Percentiles rank a stretch among this genome's conserved stretches.
Evolutionary conservation across 2,888 invertebrate species (phyloP).

Genomic region (Petrolisthes cinctipes): DNA sequence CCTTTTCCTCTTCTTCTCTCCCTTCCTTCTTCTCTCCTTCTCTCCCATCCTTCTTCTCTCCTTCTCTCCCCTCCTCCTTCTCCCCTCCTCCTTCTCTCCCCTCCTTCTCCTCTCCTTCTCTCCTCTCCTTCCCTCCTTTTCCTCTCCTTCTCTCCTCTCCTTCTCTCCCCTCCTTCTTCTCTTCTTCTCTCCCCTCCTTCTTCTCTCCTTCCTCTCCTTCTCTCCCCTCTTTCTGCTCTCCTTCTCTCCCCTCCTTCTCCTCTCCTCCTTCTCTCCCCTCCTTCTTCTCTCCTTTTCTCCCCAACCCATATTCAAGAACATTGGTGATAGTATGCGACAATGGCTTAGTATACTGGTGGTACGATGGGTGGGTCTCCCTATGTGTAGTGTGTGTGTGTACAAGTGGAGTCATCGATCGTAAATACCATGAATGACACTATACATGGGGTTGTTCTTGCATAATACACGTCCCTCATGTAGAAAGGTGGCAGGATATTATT

Average conservation of each 20-base stretch:
- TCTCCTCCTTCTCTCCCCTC: neutral
- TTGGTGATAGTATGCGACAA: no score
- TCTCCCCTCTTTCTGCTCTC: constrained; percentile 16
- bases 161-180: neutral
- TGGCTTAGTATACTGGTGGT: no score
- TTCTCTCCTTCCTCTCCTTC: constrained; percentile 3
- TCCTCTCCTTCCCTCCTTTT: neutral
- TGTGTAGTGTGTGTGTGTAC: no score
- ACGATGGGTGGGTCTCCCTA: no score
- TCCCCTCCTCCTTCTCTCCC: constrained; percentile 21
- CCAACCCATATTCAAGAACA: neutral
- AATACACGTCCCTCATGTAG: no score
- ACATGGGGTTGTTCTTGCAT: no score
- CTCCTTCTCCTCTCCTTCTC: constrained; percentile 24
- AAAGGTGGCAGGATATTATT: no score
- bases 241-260: neutral
- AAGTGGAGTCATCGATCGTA: no score
- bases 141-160: constrained; percentile 7
- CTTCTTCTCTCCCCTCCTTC: neutral
- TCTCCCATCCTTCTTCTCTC: no score
- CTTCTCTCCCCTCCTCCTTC: constrained; percentile 11
- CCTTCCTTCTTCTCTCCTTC: no score
- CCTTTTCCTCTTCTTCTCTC: neutral
- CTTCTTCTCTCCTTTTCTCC: neutral
- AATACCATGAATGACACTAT: no score